A percentile compares a stretch with the other conserved stretches of the same genome.
Conservation (phyloP, 2,888 invertebrate species). For the Aplocera efformata region DNA sequence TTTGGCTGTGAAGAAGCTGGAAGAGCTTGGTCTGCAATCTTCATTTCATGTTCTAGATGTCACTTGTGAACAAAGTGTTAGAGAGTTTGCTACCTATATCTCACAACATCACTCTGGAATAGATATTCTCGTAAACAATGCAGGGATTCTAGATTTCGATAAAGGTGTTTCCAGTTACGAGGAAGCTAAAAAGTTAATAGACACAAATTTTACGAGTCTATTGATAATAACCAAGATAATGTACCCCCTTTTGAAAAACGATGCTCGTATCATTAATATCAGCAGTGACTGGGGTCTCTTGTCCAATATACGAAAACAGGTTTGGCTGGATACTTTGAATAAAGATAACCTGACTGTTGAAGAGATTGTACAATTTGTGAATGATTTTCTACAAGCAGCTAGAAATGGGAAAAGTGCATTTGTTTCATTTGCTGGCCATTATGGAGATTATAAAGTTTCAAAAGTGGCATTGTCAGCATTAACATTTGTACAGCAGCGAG, state of each 20-base stretch:
- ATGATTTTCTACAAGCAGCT: slow-evolving; percentile 79
- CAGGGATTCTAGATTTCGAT: slow-evolving; percentile 85
- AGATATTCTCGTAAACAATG: slow-evolving; percentile 89
- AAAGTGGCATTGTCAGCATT: slow-evolving; percentile 73
- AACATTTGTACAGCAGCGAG: slow-evolving; percentile 71
- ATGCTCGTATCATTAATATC: slow-evolving; percentile 88
- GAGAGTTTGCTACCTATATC: slow-evolving; percentile 80
- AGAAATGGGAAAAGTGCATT: slow-evolving; percentile 66
- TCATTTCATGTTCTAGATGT: slow-evolving; percentile 86
- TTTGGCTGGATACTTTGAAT: slow-evolving; percentile 64
- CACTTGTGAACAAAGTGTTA: slow-evolving; percentile 81
- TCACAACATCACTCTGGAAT: slow-evolving; percentile 83
- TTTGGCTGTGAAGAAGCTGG: slow-evolving; percentile 81
- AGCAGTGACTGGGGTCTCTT: slow-evolving; percentile 82
- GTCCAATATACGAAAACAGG: slow-evolving; percentile 68
- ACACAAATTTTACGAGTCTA: slow-evolving; percentile 86
- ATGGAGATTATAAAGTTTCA: slow-evolving; percentile 75
- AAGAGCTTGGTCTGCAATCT: slow-evolving; percentile 79
- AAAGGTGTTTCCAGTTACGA: slow-evolving; percentile 82
- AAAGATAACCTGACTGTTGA: slow-evolving; percentile 73
- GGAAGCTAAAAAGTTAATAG: slow-evolving; percentile 86
- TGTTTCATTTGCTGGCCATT: slow-evolving; percentile 67
- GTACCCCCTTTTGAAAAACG: slow-evolving; percentile 85
- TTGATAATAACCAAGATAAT: slow-evolving; percentile 83
- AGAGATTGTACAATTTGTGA: slow-evolving; percentile 76